Evolutionary conservation across 2,888 invertebrate genomes (phyloP), one percentile per base, ranked within the genome.

Genomic region (Athrips mouffetella): DNA sequence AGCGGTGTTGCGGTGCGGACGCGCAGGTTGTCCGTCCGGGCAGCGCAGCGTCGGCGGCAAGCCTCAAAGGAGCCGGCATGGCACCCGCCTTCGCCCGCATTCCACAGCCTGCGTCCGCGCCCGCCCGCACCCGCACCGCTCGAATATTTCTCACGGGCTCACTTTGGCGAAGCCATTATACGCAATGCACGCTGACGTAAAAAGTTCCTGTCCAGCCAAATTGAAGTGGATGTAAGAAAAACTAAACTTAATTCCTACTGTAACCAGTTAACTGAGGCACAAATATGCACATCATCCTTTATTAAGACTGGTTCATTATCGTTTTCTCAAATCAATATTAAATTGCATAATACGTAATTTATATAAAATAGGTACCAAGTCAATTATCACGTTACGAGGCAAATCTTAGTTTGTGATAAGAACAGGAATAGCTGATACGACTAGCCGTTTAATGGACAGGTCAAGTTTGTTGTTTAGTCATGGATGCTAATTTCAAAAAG

Each of bases 141-240:
- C 72, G 80, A 82, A 83, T 83, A 78, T 87, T 88, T 89, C 89
- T 88, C 89, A 89, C 89, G 88, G 85, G 68, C 83, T 79, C 72
- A 76, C 84, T 86, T 84, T 85, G 83, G 84, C 85, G 76, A 85
- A 77, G 73, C 78, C 78, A 78, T 80, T 76, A 74, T 68, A 68
- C 60, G 61, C 70, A 65, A 63, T 64, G 61, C 70, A 65, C 63
- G 64, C 59, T 59, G 58, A 62, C 59, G 59, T 62, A 62, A 67
- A 67, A 70, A 68, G 63, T 60, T 62, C 59, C 58, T 57, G 59
- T 53, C 48, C 52, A 58, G 61, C 70, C 66, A 65, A 67, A 67
- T 69, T 67, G 63, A 69, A 57, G 50, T 55, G 57, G 55, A 60
- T 60, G 62, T 57, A 58, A 58, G 55, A 60, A 61, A 61, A 60